phyloP scores from a whole-genome alignment of 2,113 vertebrate species.

The Trematocara unimaculatum region DNA sequence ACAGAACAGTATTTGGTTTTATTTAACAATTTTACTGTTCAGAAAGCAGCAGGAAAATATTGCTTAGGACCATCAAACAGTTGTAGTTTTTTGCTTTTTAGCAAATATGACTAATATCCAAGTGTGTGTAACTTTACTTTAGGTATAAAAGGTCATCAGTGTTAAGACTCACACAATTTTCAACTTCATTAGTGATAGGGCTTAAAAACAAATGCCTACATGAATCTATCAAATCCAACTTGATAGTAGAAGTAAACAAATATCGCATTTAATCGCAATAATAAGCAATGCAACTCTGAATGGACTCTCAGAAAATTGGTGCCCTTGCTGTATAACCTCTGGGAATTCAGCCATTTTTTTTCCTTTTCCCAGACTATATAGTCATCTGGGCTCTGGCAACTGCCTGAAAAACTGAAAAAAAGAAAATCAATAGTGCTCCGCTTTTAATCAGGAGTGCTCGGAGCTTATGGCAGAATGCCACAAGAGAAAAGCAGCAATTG shows the following conservation, averaged over 20 bases:
- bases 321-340: slow-evolving; percentile 23
- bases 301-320: not conserved
- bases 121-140: not conserved
- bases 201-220: not conserved
- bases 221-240: not conserved
- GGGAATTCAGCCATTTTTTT: not conserved
- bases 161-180: not conserved
- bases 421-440: slow-evolving; percentile 54
- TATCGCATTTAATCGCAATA: not conserved
- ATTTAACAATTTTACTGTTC: not conserved
- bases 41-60: not conserved
- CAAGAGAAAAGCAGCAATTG: slow-evolving; percentile 35
- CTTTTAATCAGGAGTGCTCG: slow-evolving; percentile 57
- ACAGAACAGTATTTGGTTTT: not conserved
- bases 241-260: not conserved
- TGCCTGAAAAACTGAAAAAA: not conserved
- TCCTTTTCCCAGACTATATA: not conserved
- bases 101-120: not conserved
- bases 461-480: slow-evolving; percentile 49
- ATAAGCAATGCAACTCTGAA: not conserved
- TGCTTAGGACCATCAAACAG: not conserved
- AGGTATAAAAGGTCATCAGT: not conserved
- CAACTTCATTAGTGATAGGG: not conserved
- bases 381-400: slow-evolving; percentile 14
- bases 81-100: not conserved